Evolutionary conservation across 2,113 vertebrate genomes (phyloP).

Genomic region (Oreochromis niloticus): DNA sequence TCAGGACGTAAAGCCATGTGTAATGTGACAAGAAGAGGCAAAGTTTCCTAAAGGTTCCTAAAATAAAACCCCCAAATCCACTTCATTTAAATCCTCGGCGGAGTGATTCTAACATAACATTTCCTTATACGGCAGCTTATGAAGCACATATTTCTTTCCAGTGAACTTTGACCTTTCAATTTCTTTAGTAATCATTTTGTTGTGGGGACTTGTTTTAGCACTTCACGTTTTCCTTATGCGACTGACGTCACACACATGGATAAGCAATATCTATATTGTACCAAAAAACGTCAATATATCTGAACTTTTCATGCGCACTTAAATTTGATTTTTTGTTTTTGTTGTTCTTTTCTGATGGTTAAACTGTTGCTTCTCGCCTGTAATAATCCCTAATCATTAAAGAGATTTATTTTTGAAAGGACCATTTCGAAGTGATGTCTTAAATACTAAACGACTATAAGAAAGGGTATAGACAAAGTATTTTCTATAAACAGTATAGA

Average conservation of each 20-base stretch:
- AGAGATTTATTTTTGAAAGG: slow-evolving; percentile 30
- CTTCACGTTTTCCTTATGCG: not conserved
- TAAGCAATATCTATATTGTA: not conserved
- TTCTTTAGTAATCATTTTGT: not conserved
- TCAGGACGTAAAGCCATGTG: slow-evolving; percentile 94
- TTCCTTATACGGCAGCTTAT: not conserved
- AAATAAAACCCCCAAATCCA: not conserved
- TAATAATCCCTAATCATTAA: not conserved
- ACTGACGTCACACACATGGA: not conserved
- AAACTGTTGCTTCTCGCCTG: not conserved
- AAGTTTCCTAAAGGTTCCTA: not conserved
- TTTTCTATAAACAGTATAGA: not conserved
- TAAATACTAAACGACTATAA: not conserved
- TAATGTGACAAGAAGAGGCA: slow-evolving; percentile 78
- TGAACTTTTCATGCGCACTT: slow-evolving; percentile 8
- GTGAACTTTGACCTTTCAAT: not conserved
- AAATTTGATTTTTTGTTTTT: not conserved
- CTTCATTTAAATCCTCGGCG: not conserved
- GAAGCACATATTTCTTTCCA: not conserved
- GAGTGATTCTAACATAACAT: not conserved
- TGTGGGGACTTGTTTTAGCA: not conserved
- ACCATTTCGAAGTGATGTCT: not conserved
- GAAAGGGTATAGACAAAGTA: not conserved
- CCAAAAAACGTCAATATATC: not conserved
- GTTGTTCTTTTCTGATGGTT: not conserved